Base-by-base conservation (phyloP, 2,113 vertebrate genomes). In the Heterotilapia buettikoferi region DNA sequence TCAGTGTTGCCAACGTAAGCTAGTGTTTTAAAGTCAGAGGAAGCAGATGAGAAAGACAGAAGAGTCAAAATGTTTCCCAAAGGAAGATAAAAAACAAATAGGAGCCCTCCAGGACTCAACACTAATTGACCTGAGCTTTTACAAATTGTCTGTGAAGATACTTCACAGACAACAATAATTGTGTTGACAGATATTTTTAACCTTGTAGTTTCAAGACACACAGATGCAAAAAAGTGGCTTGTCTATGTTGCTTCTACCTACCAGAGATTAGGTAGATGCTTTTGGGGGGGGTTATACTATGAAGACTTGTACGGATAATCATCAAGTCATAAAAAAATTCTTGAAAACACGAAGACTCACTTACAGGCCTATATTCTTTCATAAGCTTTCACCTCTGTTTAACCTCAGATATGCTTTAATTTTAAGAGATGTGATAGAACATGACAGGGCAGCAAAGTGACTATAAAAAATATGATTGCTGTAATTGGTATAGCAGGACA, bases 1-100 rank as follows among this genome's bases (percentile, higher is more conserved):
- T 93, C 93, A 92, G 86, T 68, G 61, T 91, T 94, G 68, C 90
- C 54, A 93, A 90, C 84, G 50, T 87, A 45, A 90, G 90, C 80
- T 73, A 40, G 57, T 90, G 87, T 93, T 92, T 87, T 82, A 87
- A 92, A 91, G 83, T 63, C 24, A 90, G 79, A 21, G 54, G 82
- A 88, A 87, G 82, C 18, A 80, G 85, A 87, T 5, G 57, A 85
- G 80, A 33, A 56, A 85, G 80, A 88, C 89, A 16, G 71, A 83
- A n/a, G 52, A 84, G 81, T 33, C 52, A 57, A 87, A 89, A 86
- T 9, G 12, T 85, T 89, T 91, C 59, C 92, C 84, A 71, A 85
- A 78, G 76, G 79, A 43, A 63, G 29, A 26, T 54, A 6, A 79
- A 68, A 68, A 81, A 71, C 80, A 88, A 91, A 91, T 81, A 80